Conservation (phyloP, 2,113 vertebrate species). For the Spilogale gracilis region DNA sequence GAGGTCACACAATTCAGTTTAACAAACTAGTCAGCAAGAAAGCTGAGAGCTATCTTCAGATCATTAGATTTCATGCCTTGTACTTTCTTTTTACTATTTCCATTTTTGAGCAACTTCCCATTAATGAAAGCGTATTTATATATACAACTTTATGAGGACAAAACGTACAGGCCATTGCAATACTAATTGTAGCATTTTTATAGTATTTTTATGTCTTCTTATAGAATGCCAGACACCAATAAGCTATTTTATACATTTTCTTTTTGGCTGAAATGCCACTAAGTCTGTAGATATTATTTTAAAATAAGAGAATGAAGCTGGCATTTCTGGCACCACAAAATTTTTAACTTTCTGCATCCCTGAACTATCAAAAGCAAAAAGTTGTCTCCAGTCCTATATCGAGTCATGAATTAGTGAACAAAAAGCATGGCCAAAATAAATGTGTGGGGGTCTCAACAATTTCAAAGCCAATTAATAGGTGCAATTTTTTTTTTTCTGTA, state of each 20-base stretch:
- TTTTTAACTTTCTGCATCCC: slow-evolving; percentile 2
- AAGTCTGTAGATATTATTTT: slow-evolving; percentile 52
- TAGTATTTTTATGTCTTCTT: slow-evolving; percentile 2
- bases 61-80: slow-evolving; percentile 17
- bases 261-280: background rate
- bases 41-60: background rate
- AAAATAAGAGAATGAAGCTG: background rate
- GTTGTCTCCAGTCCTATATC: background rate
- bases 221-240: background rate
- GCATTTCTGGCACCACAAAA: background rate
- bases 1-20: slow-evolving; percentile 59
- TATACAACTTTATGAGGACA: background rate
- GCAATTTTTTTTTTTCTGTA: background rate
- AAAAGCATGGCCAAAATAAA: background rate
- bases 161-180: background rate
- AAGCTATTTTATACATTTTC: slow-evolving; percentile 17
- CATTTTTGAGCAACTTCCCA: background rate
- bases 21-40: slow-evolving; percentile 46
- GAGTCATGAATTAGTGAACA: slow-evolving; percentile 20
- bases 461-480: slow-evolving; percentile 17
- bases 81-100: slow-evolving; percentile 6
- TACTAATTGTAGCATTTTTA: background rate
- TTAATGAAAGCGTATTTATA: slow-evolving; percentile 1
- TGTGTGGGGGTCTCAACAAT: background rate
- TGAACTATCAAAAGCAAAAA: slow-evolving; percentile 57